Conservation (phyloP, 2,113 vertebrate genomes). For the Ctenodactylus gundi region DNA sequence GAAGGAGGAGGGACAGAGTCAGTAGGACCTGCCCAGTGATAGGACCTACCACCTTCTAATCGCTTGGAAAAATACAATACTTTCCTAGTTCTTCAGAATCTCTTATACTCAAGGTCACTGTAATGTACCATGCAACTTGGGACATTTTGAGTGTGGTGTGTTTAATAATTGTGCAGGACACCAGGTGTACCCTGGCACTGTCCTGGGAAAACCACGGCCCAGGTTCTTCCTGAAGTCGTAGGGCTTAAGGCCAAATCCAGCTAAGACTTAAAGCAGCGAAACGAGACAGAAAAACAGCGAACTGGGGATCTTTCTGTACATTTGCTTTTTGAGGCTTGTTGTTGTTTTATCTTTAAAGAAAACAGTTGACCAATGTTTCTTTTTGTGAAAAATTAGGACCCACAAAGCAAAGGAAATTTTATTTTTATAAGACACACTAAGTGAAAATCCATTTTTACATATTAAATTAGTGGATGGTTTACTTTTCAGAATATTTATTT, state of each 20-base stretch:
- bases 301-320: neutral
- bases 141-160: neutral
- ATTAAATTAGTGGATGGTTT: neutral
- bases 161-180: neutral
- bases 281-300: neutral
- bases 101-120: neutral
- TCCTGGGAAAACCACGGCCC: neutral
- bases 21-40: no score
- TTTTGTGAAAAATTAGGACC: neutral
- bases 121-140: neutral
- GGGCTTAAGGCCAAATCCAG: neutral
- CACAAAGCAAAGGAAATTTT: neutral
- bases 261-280: neutral
- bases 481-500: conserved; percentile 22
- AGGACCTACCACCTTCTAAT: neutral
- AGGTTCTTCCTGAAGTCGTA: neutral
- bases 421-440: neutral
- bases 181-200: neutral
- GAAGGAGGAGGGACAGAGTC: neutral
- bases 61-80: neutral
- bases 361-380: neutral
- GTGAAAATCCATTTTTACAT: conserved; percentile 1
- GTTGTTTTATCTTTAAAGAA: conserved; percentile 25
- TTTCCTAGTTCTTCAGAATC: neutral
- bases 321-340: neutral